Evolutionary conservation across 1,140 invertebrate genomes (phyloP).

Genomic region (Orchesella cincta): DNA sequence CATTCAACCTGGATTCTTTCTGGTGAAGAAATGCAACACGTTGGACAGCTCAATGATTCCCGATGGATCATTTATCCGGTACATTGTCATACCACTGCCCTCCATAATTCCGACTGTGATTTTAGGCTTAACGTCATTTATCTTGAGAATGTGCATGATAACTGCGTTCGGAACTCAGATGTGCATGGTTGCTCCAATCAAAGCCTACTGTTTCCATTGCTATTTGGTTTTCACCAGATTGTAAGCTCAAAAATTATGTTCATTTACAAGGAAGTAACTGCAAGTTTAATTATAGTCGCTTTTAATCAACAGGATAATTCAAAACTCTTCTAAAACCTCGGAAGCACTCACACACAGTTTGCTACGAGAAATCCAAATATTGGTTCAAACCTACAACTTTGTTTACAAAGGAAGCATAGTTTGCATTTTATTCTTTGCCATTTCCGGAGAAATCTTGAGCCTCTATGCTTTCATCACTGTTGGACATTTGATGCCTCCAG

Average conservation of each 20-base stretch:
- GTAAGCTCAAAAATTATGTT: not conserved
- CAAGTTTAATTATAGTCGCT: not conserved
- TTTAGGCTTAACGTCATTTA: not conserved
- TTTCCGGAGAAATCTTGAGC: not conserved
- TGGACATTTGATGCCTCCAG: not conserved
- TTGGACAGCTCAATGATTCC: not conserved
- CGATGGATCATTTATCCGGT: not conserved
- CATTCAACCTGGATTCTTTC: not conserved
- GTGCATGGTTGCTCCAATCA: not conserved
- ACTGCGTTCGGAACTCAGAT: not conserved
- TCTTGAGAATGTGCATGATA: not conserved
- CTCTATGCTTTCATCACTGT: not conserved
- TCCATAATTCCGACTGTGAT: not conserved
- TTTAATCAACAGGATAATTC: not conserved
- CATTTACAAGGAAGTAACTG: not conserved
- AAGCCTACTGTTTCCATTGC: not conserved
- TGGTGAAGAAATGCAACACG: not conserved
- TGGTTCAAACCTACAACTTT: not conserved
- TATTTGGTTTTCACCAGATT: not conserved
- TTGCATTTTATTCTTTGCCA: not conserved
- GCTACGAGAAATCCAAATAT: not conserved
- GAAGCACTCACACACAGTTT: not conserved
- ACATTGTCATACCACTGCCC: not conserved
- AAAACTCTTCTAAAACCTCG: not conserved
- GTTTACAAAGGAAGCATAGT: not conserved